Conservation (phyloP, 2,113 vertebrate species). For the Vidua macroura region DNA sequence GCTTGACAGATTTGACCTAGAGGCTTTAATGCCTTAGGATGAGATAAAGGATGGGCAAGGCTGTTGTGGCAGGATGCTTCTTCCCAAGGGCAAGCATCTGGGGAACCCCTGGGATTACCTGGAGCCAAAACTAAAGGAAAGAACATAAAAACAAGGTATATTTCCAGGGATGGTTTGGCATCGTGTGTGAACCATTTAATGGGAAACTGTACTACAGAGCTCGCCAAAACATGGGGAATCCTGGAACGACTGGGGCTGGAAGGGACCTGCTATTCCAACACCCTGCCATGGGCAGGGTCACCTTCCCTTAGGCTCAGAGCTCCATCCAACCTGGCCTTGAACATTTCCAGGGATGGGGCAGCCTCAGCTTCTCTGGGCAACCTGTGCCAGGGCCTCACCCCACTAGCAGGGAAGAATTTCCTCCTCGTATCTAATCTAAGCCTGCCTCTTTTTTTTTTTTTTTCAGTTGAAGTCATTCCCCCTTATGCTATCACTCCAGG, state of each 20-base stretch:
- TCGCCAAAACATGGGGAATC: neutral
- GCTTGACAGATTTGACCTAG: neutral
- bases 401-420: neutral
- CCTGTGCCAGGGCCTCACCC: neutral
- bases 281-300: neutral
- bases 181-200: fast-evolving
- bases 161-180: neutral
- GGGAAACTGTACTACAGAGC: fast-evolving
- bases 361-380: neutral
- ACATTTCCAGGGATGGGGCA: neutral
- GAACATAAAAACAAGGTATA: fast-evolving
- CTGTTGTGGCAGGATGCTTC: neutral
- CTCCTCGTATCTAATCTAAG: neutral
- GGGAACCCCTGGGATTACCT: neutral
- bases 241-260: neutral
- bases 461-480: too few species aligned
- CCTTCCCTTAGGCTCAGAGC: neutral
- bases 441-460: neutral
- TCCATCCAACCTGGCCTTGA: neutral
- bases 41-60: neutral
- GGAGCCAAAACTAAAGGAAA: neutral
- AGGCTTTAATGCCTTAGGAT: neutral
- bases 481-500: too few species aligned
- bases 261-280: neutral
- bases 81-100: fast-evolving